Evolutionary conservation across 2,888 invertebrate species (phyloP).

Genomic region (Drosophila aldrichi): DNA sequence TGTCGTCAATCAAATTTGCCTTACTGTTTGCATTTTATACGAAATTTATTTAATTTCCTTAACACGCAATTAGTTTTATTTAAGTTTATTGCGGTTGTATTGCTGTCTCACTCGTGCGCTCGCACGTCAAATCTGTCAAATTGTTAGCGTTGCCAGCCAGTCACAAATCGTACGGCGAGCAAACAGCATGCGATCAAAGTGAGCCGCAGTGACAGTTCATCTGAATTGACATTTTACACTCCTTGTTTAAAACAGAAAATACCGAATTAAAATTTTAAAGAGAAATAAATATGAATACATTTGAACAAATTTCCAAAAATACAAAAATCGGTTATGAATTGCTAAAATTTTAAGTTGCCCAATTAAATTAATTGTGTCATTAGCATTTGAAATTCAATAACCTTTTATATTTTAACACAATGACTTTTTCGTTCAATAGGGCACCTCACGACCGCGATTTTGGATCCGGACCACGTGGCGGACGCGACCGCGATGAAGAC

Average conservation of each 20-base stretch:
- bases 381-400: background rate
- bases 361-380: background rate
- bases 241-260: background rate
- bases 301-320: background rate
- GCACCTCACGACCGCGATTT: constrained; percentile 84
- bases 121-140: constrained; percentile 55
- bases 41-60: constrained; percentile 78
- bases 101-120: constrained; percentile 46
- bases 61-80: constrained; percentile 81
- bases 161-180: constrained; percentile 41
- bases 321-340: background rate
- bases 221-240: background rate
- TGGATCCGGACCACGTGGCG: constrained; percentile 85
- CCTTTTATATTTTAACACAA: background rate
- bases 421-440: constrained; percentile 56
- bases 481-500: constrained; percentile 88
- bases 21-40: constrained; percentile 76
- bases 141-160: constrained; percentile 70
- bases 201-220: background rate
- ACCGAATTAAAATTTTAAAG: background rate
- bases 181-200: constrained; percentile 66
- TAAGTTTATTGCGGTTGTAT: constrained; percentile 79
- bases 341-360: background rate
- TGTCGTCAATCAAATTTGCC: constrained; percentile 78
- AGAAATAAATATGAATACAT: constrained; percentile 2